Evolutionary conservation across 2,888 invertebrate species (phyloP).

Genomic region (Bembecia ichneumoniformis): DNA sequence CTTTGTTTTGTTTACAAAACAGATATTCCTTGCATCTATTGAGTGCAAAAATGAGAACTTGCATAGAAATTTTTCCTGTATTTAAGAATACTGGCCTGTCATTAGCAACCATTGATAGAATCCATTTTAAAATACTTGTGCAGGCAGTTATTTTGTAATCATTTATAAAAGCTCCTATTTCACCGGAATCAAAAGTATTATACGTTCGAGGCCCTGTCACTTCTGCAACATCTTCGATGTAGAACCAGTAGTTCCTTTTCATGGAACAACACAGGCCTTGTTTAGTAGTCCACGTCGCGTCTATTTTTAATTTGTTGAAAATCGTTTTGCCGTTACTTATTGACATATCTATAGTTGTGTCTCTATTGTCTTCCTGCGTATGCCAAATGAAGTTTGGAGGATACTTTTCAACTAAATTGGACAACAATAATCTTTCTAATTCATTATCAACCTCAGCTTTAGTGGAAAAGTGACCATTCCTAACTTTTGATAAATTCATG

Average conservation of each 20-base stretch:
- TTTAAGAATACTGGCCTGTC: constrained; percentile 56
- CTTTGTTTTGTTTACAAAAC: constrained; percentile 73
- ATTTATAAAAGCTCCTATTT: constrained; percentile 72
- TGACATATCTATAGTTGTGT: constrained; percentile 30
- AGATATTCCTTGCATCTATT: constrained; percentile 78
- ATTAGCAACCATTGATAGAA: constrained; percentile 46
- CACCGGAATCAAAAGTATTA: constrained; percentile 70
- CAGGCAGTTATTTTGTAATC: constrained; percentile 87
- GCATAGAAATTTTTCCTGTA: constrained; percentile 67
- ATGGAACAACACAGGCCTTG: constrained; percentile 67
- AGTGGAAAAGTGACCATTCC: constrained; percentile 27
- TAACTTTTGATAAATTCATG: constrained; percentile 51
- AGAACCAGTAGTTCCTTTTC: constrained; percentile 76
- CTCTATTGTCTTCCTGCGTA: constrained; percentile 26
- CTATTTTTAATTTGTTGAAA: constrained; percentile 47
- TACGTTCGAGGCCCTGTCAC: constrained; percentile 83
- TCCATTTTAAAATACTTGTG: constrained; percentile 79
- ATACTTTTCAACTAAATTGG: constrained; percentile 47
- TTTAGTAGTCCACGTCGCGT: constrained; percentile 56
- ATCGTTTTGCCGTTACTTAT: constrained; percentile 29
- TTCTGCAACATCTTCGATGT: constrained; percentile 72
- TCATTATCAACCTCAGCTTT: constrained; percentile 36
- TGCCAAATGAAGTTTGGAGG: constrained; percentile 54
- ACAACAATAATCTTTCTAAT: constrained; percentile 51
- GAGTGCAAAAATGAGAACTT: constrained; percentile 78